Percentiles rank a stretch among this genome's conserved stretches.
Evolutionary conservation across 2,797 vertebrate genomes (phyloP).

Genomic region (Pyrrhura leucotis): DNA sequence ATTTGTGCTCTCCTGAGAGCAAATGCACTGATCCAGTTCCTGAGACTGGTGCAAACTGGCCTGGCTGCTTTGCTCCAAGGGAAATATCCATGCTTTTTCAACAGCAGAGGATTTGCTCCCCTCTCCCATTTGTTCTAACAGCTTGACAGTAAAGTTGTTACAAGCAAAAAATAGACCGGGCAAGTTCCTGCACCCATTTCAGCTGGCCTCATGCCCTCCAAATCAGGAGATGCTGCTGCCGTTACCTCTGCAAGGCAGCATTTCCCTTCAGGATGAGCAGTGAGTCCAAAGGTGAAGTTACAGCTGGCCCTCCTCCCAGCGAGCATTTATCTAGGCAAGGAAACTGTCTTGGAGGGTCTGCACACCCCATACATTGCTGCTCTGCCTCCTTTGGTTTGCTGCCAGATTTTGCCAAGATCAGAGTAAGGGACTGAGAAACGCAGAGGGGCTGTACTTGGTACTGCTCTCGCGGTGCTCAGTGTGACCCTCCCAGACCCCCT

Average conservation of each 20-base stretch:
- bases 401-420: not conserved
- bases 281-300: not conserved
- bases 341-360: no score
- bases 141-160: not conserved
- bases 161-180: not conserved
- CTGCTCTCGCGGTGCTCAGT: accelerated
- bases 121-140: not conserved
- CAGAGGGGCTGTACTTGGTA: not conserved
- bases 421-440: not conserved
- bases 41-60: not conserved
- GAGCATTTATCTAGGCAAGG: not conserved
- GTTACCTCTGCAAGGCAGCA: not conserved
- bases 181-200: accelerated
- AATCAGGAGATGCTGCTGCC: not conserved
- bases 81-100: not conserved
- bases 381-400: not conserved
- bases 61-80: not conserved
- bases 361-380: not conserved
- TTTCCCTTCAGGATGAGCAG: not conserved
- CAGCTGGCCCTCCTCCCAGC: not conserved
- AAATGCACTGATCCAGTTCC: not conserved
- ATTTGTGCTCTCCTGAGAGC: not conserved
- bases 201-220: accelerated
- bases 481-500: not conserved
- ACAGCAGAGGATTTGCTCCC: not conserved